Conservation (phyloP, 1,140 invertebrate genomes). For the Holotrichia oblita region DNA sequence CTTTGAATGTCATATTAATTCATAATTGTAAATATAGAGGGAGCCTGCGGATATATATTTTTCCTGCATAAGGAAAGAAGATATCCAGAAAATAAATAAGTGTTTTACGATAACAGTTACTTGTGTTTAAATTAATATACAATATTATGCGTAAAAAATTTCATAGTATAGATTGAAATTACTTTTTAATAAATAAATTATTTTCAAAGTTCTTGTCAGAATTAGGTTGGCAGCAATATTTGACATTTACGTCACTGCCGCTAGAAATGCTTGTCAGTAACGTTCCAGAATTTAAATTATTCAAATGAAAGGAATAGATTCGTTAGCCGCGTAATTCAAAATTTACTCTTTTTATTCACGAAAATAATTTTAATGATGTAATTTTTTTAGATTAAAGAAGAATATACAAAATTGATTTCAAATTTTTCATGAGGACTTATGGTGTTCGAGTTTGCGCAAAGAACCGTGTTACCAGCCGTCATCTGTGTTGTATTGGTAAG, state of each 20-base stretch:
- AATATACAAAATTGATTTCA: conserved; percentile 21
- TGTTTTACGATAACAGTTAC: too few species aligned
- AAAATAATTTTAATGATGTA: not conserved
- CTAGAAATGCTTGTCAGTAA: conserved; percentile 2
- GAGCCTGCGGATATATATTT: not conserved
- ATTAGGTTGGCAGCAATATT: conserved; percentile 2
- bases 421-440: conserved; percentile 32
- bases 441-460: conserved; percentile 44
- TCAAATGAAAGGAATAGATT: conserved; percentile 10
- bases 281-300: not conserved
- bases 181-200: not conserved
- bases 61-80: too few species aligned
- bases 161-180: too few species aligned
- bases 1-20: conserved; percentile 23
- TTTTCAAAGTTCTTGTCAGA: not conserved
- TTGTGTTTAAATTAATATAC: too few species aligned
- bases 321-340: not conserved
- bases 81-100: too few species aligned
- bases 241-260: conserved; percentile 23
- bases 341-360: not conserved
- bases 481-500: conserved; percentile 60
- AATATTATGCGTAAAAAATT: too few species aligned
- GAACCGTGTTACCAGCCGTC: conserved; percentile 55
- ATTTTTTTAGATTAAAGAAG: not conserved
- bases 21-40: not conserved